Conservation (phyloP, 1,140 invertebrate species). For the Euborellia annulipes region DNA sequence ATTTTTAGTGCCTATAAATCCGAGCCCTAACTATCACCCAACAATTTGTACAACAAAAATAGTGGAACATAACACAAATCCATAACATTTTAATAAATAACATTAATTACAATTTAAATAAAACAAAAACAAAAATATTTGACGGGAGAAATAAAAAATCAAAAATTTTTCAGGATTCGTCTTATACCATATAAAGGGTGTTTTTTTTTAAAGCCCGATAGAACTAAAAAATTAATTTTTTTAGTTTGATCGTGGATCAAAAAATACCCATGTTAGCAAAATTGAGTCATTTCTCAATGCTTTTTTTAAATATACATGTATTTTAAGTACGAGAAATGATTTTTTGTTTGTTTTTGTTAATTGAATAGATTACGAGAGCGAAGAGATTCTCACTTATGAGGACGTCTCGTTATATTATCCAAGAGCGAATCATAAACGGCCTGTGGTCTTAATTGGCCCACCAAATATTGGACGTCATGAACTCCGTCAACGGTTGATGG, state of each 20-base stretch:
- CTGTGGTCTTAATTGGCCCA: conserved; percentile 94
- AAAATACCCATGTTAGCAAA: not conserved
- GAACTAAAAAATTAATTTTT: conserved; percentile 7
- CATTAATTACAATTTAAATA: no score
- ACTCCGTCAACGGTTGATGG: conserved; percentile 84
- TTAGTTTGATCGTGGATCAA: conserved; percentile 9
- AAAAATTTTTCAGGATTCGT: no score
- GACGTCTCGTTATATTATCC: conserved; percentile 93
- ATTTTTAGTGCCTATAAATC: no score
- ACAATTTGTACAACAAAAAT: no score
- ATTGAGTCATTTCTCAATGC: not conserved
- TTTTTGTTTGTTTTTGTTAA: conserved; percentile 5
- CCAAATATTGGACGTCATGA: conserved; percentile 96
- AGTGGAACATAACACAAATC: no score
- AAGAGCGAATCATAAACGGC: conserved; percentile 82
- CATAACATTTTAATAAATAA: no score
- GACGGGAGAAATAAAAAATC: no score
- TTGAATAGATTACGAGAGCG: conserved; percentile 60
- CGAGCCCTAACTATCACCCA: no score
- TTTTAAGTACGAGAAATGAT: not conserved
- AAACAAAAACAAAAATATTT: no score
- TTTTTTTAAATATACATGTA: not conserved
- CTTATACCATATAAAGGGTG: no score
- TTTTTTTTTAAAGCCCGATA: no score
- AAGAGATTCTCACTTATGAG: conserved; percentile 90